Evolutionary conservation across 2,113 vertebrate genomes (phyloP).

Genomic region (Sapajus apella): DNA sequence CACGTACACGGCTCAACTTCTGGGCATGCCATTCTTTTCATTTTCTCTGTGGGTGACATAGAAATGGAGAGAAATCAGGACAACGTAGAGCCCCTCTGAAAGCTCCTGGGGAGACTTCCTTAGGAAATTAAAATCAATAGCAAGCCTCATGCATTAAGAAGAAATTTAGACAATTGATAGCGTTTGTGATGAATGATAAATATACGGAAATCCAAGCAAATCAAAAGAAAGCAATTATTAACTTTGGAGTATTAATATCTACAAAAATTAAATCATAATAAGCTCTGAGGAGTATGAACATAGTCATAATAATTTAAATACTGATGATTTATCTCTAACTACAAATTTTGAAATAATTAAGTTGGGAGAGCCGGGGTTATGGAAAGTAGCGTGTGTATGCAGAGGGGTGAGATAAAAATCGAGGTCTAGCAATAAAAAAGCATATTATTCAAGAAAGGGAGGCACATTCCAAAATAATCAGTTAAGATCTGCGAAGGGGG

Average conservation of each 20-base stretch:
- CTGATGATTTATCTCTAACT: not conserved
- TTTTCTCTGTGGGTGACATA: not conserved
- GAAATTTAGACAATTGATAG: not conserved
- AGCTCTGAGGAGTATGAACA: not conserved
- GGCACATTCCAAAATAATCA: not conserved
- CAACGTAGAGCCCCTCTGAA: not conserved
- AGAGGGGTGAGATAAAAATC: not conserved
- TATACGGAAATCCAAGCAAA: not conserved
- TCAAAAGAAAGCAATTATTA: not conserved
- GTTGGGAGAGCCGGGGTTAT: not conserved
- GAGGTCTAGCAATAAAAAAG: not conserved
- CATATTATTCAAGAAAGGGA: no score
- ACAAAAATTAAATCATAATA: not conserved
- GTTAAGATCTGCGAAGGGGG: not conserved
- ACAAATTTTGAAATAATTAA: not conserved
- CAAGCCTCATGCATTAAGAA: not conserved
- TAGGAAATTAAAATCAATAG: not conserved
- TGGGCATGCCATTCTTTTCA: not conserved
- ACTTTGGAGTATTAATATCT: not conserved
- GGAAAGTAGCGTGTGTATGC: not conserved
- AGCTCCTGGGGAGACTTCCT: not conserved
- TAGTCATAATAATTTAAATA: not conserved
- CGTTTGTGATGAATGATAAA: not conserved
- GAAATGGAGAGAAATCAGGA: not conserved
- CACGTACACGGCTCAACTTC: not conserved